Conservation (phyloP, 2,113 vertebrate species). For the Lagopus leucura region DNA sequence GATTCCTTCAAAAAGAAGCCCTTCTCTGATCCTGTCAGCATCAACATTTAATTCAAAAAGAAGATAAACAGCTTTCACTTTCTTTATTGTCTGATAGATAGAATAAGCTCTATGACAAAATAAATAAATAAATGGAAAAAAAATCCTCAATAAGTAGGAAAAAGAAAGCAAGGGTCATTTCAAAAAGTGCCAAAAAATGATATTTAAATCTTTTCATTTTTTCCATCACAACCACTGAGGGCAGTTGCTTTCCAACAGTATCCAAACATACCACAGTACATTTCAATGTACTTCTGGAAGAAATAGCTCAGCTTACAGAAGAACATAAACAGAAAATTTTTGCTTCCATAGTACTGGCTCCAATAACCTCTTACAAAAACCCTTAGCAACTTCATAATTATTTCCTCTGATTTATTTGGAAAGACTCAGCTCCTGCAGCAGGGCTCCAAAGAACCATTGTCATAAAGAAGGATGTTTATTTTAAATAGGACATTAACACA, state of each 20-base stretch:
- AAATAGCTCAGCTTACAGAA: not conserved
- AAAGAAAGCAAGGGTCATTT: not conserved
- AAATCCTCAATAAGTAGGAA: not conserved
- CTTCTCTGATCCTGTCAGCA: not conserved
- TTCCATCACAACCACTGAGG: not conserved
- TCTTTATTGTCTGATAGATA: not conserved
- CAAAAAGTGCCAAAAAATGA: not conserved
- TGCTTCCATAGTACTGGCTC: not conserved
- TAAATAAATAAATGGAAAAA: not conserved
- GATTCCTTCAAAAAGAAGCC: not conserved
- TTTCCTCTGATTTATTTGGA: not conserved
- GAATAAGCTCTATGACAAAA: not conserved
- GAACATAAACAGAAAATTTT: not conserved
- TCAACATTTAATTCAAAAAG: slow-evolving; percentile 1
- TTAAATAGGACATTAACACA: not conserved
- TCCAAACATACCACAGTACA: not conserved
- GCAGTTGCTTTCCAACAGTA: not conserved
- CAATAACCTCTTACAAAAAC: not conserved
- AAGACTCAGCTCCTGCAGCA: not conserved
- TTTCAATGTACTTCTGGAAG: not conserved
- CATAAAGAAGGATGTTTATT: not conserved
- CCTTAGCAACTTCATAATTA: not conserved
- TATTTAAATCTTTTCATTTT: not conserved
- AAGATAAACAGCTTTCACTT: not conserved
- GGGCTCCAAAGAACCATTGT: not conserved